Conservation (phyloP, 2,797 vertebrate genomes). For the Lithobates pipiens region DNA sequence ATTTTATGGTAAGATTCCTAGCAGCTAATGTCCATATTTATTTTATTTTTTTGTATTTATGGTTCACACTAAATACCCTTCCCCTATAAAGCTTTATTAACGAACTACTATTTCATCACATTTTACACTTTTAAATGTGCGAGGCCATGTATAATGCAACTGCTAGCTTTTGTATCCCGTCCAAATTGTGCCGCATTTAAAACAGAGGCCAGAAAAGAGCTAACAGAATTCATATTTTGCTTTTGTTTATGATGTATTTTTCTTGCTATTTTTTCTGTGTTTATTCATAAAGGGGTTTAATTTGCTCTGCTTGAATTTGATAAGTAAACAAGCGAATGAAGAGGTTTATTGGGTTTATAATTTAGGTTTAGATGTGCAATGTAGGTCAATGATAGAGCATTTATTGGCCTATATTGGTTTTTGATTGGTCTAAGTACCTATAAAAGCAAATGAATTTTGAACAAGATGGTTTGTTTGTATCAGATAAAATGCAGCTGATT, state of each 20-base stretch:
- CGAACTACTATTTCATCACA: slow-evolving; percentile 45
- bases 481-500: background rate
- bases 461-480: slow-evolving; percentile 7
- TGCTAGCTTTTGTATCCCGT: slow-evolving; percentile 33
- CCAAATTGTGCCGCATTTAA: slow-evolving; percentile 37
- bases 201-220: slow-evolving; percentile 7
- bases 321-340: slow-evolving; percentile 47
- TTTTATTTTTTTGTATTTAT: slow-evolving; percentile 13
- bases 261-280: slow-evolving; percentile 19
- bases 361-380: background rate
- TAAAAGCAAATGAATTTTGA: slow-evolving; percentile 32
- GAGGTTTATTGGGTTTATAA: slow-evolving; percentile 2
- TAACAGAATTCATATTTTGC: slow-evolving; percentile 10
- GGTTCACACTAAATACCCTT: background rate
- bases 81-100: slow-evolving; percentile 45
- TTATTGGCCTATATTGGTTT: slow-evolving; percentile 11
- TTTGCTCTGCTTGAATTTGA: background rate
- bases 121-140: slow-evolving; percentile 22
- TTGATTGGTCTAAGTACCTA: slow-evolving; percentile 17
- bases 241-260: slow-evolving; percentile 33
- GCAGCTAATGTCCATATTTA: slow-evolving; percentile 34
- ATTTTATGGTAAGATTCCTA: background rate
- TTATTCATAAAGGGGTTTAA: slow-evolving; percentile 6
- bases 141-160: slow-evolving; percentile 31
- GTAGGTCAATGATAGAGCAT: slow-evolving; percentile 4